Evolutionary conservation across 2,113 vertebrate genomes (phyloP).

Genomic region (Hydrochoerus hydrochaeris): DNA sequence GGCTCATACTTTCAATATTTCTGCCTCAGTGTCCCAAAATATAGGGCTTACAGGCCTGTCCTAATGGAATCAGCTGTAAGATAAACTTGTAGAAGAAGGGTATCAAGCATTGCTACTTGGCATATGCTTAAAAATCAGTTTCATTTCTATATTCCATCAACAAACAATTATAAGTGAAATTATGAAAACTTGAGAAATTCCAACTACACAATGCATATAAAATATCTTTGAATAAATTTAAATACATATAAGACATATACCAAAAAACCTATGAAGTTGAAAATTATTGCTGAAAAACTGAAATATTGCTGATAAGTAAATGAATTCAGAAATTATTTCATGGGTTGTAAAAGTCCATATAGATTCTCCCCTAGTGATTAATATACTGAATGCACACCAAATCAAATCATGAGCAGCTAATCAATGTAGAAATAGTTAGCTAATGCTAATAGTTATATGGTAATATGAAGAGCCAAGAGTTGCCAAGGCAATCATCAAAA

Average conservation of each 20-base stretch:
- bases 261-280: neutral
- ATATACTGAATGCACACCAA: neutral
- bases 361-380: neutral
- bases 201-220: neutral
- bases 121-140: neutral
- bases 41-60: no score
- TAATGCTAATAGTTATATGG: neutral
- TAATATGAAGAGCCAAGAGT: neutral
- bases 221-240: neutral
- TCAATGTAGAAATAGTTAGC: neutral
- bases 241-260: neutral
- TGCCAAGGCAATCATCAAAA: neutral
- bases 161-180: slow-evolving; percentile 20
- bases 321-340: neutral
- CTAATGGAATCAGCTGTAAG: neutral
- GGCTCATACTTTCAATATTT: neutral
- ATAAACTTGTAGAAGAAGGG: neutral
- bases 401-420: neutral
- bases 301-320: slow-evolving; percentile 6
- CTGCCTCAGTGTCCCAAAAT: neutral
- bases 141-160: neutral
- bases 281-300: neutral
- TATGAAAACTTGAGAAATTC: neutral
- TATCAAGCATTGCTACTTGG: neutral
- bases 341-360: neutral